Evolutionary conservation across 2,797 vertebrate species (phyloP).

Genomic region (Mus spretus): DNA sequence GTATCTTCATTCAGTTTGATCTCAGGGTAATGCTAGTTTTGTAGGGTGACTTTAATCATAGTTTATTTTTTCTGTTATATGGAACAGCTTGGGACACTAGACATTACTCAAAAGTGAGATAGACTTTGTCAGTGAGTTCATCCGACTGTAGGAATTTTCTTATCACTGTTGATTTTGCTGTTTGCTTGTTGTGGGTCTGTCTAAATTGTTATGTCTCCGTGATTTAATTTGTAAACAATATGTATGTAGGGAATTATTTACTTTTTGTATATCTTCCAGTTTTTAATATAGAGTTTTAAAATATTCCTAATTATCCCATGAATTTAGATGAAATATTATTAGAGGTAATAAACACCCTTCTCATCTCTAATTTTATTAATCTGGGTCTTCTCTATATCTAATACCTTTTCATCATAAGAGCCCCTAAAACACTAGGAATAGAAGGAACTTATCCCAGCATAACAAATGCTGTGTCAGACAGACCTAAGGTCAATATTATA

Average conservation of each 20-base stretch:
- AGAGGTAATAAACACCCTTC: neutral
- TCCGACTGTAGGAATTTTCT: neutral
- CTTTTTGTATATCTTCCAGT: neutral
- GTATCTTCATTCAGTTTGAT: neutral
- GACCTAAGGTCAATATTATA: neutral
- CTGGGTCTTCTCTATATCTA: neutral
- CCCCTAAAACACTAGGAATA: neutral
- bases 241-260: neutral
- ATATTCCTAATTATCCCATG: neutral
- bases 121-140: neutral
- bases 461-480: neutral
- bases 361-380: neutral
- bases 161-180: neutral
- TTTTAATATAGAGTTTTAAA: neutral
- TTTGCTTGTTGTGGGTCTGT: neutral
- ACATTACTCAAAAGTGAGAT: neutral
- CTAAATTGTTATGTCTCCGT: neutral
- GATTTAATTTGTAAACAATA: neutral
- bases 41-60: neutral
- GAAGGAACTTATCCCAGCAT: neutral
- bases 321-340: neutral
- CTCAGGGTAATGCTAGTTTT: neutral
- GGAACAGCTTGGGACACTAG: neutral
- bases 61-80: neutral
- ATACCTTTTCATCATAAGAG: neutral